A percentile compares a stretch with the other conserved stretches of the same genome.
Conservation (phyloP, 2,113 vertebrate genomes). For the Zosterops japonicus region DNA sequence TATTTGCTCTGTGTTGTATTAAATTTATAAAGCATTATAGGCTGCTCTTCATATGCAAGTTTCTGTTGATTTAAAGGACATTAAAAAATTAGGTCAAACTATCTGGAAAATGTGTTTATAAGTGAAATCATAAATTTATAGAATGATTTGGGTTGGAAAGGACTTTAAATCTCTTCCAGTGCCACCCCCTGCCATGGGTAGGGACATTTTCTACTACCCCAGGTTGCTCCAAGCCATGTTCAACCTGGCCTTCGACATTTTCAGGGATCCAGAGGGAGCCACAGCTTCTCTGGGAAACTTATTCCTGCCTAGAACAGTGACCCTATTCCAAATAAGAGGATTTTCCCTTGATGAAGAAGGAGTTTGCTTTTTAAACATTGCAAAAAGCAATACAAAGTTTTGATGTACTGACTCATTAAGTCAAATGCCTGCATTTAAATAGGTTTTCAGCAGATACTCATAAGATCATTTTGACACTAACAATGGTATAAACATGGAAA, state of each 20-base stretch:
- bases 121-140: neutral
- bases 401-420: neutral
- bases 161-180: neutral
- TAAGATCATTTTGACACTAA: neutral
- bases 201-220: neutral
- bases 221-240: neutral
- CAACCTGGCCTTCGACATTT: accelerated
- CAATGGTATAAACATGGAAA: neutral
- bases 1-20: neutral
- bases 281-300: neutral
- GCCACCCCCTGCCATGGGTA: neutral
- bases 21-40: neutral
- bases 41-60: neutral
- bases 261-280: neutral
- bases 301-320: neutral
- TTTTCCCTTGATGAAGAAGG: neutral
- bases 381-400: neutral
- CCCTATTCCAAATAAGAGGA: neutral
- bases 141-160: neutral
- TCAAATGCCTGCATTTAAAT: neutral
- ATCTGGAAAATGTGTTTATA: neutral
- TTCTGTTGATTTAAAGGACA: neutral
- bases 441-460: neutral
- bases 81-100: neutral
- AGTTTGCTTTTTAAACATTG: neutral